A percentile compares a stretch with the other conserved stretches of the same genome.
Evolutionary conservation across 2,888 invertebrate species (phyloP).

Genomic region (Parnassius apollo): DNA sequence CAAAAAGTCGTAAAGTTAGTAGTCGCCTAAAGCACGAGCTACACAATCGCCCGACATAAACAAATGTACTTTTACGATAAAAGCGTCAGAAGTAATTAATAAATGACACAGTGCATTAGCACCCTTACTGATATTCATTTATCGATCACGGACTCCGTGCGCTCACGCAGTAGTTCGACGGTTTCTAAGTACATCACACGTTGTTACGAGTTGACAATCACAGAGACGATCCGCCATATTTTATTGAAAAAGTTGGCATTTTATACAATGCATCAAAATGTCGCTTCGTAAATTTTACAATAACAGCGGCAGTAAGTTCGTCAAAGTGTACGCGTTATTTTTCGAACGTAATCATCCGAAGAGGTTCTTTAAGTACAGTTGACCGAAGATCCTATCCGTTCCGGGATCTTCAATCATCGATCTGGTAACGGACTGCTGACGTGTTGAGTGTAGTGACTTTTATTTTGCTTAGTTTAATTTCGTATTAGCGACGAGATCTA

Average conservation of each 20-base stretch:
- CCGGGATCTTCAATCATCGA: slow-evolving; percentile 51
- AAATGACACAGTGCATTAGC: slow-evolving; percentile 7
- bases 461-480: slow-evolving; percentile 1
- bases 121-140: slow-evolving; percentile 22
- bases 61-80: not conserved
- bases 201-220: not conserved
- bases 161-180: slow-evolving; percentile 25
- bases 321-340: slow-evolving; percentile 64
- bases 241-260: slow-evolving; percentile 27
- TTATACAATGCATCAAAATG: slow-evolving; percentile 77
- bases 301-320: slow-evolving; percentile 61
- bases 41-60: too few relatives aligned
- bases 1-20: too few relatives aligned
- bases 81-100: not conserved
- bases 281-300: slow-evolving; percentile 61
- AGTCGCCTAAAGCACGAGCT: too few relatives aligned
- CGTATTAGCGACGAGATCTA: not conserved
- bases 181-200: slow-evolving; percentile 19
- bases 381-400: slow-evolving; percentile 54
- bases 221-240: not conserved
- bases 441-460: slow-evolving; percentile 2
- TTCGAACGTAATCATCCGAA: slow-evolving; percentile 73
- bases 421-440: slow-evolving; percentile 41
- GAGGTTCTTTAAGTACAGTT: slow-evolving; percentile 77
- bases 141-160: slow-evolving; percentile 25